Evolutionary conservation across 2,113 vertebrate species (phyloP).

Genomic region (Pseudorectes ferrugineus): DNA sequence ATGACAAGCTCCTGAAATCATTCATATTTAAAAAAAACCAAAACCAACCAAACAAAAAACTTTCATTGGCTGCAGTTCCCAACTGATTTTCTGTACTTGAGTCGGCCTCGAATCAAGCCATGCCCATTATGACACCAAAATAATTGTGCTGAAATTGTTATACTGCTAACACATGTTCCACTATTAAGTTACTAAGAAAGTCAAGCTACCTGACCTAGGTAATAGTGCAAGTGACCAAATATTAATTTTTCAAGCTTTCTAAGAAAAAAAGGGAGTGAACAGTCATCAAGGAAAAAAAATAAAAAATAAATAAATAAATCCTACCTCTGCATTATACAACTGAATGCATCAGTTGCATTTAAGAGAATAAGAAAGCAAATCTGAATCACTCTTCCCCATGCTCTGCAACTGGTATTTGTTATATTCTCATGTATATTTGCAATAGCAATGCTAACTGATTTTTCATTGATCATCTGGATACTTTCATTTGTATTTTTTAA

Average conservation of each 20-base stretch:
- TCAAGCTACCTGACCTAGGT: neutral
- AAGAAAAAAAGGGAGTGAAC: neutral
- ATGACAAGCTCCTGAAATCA: neutral
- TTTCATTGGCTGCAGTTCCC: neutral
- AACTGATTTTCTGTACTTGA: neutral
- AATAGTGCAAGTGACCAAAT: neutral
- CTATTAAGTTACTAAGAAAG: neutral
- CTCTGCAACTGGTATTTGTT: neutral
- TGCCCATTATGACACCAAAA: neutral
- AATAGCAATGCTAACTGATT: neutral
- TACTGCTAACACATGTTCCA: neutral
- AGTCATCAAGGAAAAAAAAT: neutral
- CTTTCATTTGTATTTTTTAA: neutral
- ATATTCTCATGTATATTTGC: neutral
- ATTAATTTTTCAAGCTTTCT: neutral
- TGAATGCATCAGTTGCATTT: neutral
- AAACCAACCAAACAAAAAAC: neutral
- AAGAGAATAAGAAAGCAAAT: neutral
- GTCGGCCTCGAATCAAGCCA: neutral
- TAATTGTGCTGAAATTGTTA: neutral
- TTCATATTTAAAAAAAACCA: accelerated
- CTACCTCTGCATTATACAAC: accelerated
- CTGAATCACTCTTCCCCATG: neutral
- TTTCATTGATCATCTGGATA: neutral
- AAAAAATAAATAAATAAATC: no score